These are phyloP conservation scores for Invenusta paracnida DNA, from an alignment of 2,888 invertebrate species.

Conservation along the genomic window DNA sequence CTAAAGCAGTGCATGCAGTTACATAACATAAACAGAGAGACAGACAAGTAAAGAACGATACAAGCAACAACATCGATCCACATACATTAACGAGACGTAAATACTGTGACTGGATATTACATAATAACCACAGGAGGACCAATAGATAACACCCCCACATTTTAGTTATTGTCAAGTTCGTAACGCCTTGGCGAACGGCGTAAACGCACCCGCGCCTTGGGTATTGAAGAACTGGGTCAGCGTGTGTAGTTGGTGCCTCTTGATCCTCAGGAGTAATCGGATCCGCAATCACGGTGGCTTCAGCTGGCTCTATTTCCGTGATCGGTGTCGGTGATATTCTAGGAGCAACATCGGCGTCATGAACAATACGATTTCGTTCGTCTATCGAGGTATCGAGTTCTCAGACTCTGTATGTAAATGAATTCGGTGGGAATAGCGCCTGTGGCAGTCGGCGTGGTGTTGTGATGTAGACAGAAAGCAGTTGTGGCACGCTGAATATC, in stretches of 20 bases:
- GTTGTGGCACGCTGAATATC: neutral
- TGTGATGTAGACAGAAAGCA: slow-evolving; percentile 3
- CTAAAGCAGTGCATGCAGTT: neutral
- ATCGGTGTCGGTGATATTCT: too few relatives aligned
- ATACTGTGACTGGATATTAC: neutral
- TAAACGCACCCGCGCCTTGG: neutral
- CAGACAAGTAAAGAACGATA: neutral
- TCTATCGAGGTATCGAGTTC: slow-evolving; percentile 24
- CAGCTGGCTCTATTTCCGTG: too few relatives aligned
- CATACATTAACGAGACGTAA: neutral
- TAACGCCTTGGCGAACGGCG: neutral
- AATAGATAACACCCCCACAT: neutral
- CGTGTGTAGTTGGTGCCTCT: neutral
- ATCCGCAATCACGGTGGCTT: neutral
- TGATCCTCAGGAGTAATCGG: neutral
- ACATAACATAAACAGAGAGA: neutral
- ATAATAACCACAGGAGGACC: neutral
- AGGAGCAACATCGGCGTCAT: neutral
- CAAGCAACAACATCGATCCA: neutral
- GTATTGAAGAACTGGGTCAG: neutral
- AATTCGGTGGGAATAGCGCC: neutral
- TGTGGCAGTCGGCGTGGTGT: neutral
- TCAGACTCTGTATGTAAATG: neutral
- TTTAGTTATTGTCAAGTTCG: neutral
- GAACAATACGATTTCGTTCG: neutral